Evolutionary conservation across 2,797 vertebrate genomes (phyloP).

Genomic region (Petrocephalus schoutedeni): DNA sequence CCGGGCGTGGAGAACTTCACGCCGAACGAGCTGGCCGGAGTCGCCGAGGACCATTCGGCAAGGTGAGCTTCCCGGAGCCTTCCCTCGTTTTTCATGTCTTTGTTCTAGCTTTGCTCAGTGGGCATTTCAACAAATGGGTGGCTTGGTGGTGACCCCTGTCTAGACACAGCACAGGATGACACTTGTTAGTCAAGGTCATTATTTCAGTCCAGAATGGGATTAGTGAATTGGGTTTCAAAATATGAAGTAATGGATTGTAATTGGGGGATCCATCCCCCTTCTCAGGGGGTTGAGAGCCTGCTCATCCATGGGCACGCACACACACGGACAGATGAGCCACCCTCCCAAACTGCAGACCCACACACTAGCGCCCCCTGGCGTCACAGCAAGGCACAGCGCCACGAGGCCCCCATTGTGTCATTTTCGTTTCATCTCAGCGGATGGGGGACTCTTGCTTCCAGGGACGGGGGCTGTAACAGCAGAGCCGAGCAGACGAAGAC

Average conservation of each 20-base stretch:
- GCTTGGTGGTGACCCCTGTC: not conserved
- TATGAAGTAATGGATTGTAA: not conserved
- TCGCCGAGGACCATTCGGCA: constrained; percentile 57
- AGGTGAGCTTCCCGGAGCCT: constrained; percentile 63
- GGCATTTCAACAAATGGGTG: not conserved
- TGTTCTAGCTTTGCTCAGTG: not conserved
- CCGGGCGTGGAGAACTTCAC: constrained; percentile 69
- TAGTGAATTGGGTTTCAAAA: not conserved
- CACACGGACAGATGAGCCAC: not conserved
- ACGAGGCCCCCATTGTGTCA: not conserved
- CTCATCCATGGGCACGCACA: not conserved
- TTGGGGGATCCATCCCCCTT: not conserved
- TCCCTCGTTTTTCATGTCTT: not conserved
- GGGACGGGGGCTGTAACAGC: constrained; percentile 54
- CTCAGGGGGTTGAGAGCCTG: not conserved
- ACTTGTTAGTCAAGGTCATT: not conserved
- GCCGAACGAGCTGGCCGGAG: constrained; percentile 52
- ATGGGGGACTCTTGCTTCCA: constrained; percentile 37
- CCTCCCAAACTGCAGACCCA: not conserved
- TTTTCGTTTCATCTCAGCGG: not conserved
- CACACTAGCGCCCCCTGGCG: not conserved
- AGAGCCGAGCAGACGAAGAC: constrained; percentile 48
- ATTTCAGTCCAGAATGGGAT: not conserved
- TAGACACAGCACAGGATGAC: not conserved
- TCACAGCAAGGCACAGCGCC: not conserved